Conservation (phyloP, 1,140 invertebrate species). For the Babylonia areolata region DNA sequence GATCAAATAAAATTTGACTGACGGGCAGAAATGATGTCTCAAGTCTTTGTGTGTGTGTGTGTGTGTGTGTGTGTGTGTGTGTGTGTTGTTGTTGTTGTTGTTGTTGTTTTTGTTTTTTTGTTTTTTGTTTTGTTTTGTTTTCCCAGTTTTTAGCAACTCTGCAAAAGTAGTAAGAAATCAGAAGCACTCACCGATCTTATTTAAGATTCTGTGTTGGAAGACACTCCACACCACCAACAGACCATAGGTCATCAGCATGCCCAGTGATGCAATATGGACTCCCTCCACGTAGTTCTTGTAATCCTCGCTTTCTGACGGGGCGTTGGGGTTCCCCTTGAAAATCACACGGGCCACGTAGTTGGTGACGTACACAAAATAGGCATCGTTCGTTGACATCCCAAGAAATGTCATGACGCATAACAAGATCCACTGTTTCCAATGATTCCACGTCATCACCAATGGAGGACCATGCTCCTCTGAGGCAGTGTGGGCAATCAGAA, state of each 20-base stretch:
- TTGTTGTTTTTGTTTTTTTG: too few species aligned
- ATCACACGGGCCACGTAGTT: conserved; percentile 32
- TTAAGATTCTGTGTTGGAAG: conserved; percentile 12
- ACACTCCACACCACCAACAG: conserved; percentile 21
- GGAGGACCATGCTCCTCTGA: neutral
- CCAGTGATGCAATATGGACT: conserved; percentile 22
- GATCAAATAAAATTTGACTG: too few species aligned
- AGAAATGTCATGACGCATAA: conserved; percentile 25
- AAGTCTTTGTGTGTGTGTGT: too few species aligned
- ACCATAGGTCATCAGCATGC: conserved; percentile 25
- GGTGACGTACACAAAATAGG: conserved; percentile 29
- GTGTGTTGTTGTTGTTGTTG: too few species aligned
- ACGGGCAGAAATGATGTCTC: too few species aligned
- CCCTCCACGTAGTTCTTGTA: conserved; percentile 18
- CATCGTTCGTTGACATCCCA: neutral
- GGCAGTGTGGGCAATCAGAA: neutral
- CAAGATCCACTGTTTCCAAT: neutral
- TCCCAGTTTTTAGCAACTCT: too few species aligned
- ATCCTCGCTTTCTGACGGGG: neutral
- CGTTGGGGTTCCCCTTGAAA: conserved; percentile 17
- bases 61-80: too few species aligned
- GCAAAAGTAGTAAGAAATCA: too few species aligned
- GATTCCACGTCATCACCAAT: neutral
- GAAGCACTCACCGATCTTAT: conserved; percentile 15
- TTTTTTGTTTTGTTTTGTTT: too few species aligned